Conservation (phyloP, 2,888 invertebrate genomes). For the Amorpha juglandis region DNA sequence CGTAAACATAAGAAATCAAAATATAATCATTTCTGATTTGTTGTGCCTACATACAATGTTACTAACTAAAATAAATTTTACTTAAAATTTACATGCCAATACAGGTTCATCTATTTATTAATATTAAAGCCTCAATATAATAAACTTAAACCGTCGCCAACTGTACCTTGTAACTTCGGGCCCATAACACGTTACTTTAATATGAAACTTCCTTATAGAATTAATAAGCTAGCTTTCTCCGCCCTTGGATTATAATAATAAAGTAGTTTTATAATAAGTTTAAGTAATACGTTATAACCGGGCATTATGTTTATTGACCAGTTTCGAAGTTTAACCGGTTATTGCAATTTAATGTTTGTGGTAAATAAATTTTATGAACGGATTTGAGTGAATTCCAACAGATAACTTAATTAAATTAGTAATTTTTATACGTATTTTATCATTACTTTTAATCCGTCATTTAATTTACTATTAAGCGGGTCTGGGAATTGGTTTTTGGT, state of each 20-base stretch:
- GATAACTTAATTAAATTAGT: slow-evolving; percentile 22
- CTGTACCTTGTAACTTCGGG: slow-evolving; percentile 1
- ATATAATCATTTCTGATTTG: neutral
- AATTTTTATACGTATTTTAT: neutral
- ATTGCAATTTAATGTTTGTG: neutral
- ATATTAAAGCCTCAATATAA: neutral
- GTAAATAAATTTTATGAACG: slow-evolving; percentile 12
- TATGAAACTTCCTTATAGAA: slow-evolving; percentile 21
- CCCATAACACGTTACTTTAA: slow-evolving; percentile 24
- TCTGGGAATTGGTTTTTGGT: slow-evolving; percentile 1
- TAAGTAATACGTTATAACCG: neutral
- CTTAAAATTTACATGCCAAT: neutral
- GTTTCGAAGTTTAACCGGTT: slow-evolving; percentile 1
- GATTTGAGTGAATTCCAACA: slow-evolving; percentile 21
- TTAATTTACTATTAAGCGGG: slow-evolving; percentile 4
- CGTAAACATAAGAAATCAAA: neutral
- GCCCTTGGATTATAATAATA: slow-evolving; percentile 11
- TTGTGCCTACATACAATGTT: too few relatives aligned
- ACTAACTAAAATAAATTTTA: too few relatives aligned
- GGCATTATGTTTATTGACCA: neutral
- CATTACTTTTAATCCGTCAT: neutral
- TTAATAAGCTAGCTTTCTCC: slow-evolving; percentile 10
- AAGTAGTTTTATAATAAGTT: neutral
- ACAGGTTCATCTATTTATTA: neutral
- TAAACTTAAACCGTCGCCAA: neutral